These are phyloP conservation scores for Peucedramus taeniatus DNA, from an alignment of 2,113 vertebrate species.

Conservation along the genomic window DNA sequence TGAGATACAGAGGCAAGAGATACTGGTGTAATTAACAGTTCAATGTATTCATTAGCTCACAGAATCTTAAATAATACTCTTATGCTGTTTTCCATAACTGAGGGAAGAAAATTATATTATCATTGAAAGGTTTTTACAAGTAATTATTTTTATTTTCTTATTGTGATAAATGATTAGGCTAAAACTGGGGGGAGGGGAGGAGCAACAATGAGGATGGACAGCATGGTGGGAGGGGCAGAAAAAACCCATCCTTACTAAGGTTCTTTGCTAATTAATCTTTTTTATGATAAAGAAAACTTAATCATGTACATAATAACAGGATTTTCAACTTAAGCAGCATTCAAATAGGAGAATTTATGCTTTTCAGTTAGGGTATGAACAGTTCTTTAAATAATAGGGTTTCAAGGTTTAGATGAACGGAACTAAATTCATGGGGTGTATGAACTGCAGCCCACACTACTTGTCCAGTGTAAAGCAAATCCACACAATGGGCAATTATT, in stretches of 20 bases:
- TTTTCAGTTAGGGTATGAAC: not conserved
- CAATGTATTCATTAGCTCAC: not conserved
- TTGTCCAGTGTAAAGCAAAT: not conserved
- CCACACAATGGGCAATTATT: not conserved
- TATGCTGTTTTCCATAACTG: not conserved
- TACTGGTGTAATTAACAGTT: not conserved
- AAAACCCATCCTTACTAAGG: not conserved
- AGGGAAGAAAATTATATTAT: not conserved
- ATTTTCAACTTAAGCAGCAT: not conserved
- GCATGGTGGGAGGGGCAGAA: not conserved
- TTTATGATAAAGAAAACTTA: not conserved
- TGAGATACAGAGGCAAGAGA: not conserved
- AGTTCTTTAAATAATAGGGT: not conserved
- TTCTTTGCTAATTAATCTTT: not conserved
- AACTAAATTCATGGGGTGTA: not conserved
- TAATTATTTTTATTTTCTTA: slow-evolving; percentile 11
- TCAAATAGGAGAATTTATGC: not conserved
- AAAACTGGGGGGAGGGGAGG: not conserved
- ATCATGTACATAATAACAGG: not conserved
- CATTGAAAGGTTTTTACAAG: not conserved
- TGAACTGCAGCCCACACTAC: not conserved
- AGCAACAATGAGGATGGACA: not conserved
- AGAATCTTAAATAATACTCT: not conserved
- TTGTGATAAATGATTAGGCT: not conserved
- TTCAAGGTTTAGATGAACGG: not conserved